Conservation (phyloP, 2,888 invertebrate genomes). For the Acanthosepion lycidas region DNA sequence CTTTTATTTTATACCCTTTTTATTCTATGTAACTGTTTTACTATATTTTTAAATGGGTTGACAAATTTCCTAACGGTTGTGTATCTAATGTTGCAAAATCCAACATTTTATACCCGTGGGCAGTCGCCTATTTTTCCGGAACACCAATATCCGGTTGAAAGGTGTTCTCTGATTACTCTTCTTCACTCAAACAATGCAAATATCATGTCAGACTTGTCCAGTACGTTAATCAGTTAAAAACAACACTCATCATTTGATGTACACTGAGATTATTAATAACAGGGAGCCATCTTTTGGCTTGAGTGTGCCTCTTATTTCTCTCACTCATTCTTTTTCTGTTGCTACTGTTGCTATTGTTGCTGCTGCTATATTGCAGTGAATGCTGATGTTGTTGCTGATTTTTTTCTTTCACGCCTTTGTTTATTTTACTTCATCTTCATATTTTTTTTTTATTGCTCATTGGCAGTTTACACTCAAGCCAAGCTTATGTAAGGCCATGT, state of each 20-base stretch:
- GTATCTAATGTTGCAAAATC: neutral
- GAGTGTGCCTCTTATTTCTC: too few species aligned
- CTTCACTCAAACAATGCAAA: neutral
- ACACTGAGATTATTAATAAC: neutral
- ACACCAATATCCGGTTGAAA: neutral
- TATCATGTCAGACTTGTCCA: neutral
- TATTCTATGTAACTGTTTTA: too few species aligned
- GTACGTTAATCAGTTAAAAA: neutral
- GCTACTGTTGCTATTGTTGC: too few species aligned
- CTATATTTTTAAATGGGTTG: neutral
- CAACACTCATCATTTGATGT: conserved; percentile 20
- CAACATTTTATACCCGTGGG: neutral
- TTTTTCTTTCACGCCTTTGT: too few species aligned
- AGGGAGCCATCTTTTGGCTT: neutral
- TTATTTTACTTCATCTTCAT: neutral
- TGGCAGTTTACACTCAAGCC: neutral
- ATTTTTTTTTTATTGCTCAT: neutral
- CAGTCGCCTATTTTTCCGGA: neutral
- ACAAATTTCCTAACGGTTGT: neutral
- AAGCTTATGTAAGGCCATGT: neutral
- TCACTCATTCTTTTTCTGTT: too few species aligned
- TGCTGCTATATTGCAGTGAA: too few species aligned
- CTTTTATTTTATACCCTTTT: too few species aligned
- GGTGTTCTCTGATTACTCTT: neutral
- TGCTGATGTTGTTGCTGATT: too few species aligned